These are phyloP conservation scores for Syngnathus typhle DNA, from an alignment of 2,113 vertebrate species.

Conservation along the genomic window DNA sequence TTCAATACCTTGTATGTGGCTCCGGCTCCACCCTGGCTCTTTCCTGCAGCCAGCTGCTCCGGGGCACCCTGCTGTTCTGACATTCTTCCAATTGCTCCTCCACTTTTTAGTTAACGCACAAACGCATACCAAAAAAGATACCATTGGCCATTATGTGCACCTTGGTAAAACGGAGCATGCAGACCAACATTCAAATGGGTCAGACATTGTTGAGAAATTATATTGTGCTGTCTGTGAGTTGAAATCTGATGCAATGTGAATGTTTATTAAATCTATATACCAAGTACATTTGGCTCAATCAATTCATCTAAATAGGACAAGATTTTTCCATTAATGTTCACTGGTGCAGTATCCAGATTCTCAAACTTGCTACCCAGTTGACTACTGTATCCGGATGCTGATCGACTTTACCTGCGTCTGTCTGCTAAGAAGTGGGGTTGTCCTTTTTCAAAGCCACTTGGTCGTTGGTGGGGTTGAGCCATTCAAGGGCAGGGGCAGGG, in stretches of 20 bases:
- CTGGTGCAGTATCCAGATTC: constrained; percentile 6
- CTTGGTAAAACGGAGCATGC: background rate
- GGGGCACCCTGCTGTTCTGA: constrained; percentile 77
- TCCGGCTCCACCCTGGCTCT: constrained; percentile 76
- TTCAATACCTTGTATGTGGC: constrained; percentile 78
- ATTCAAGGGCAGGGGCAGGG: constrained; percentile 49
- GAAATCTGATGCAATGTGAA: background rate
- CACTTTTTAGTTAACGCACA: constrained; percentile 31
- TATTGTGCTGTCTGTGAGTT: too few relatives aligned
- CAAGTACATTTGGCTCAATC: background rate
- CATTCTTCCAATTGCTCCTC: constrained; percentile 70
- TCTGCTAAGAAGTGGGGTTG: constrained; percentile 47
- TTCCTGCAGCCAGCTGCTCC: constrained; percentile 79
- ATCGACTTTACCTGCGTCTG: constrained; percentile 54
- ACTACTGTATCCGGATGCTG: constrained; percentile 13
- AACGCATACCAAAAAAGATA: constrained; percentile 15
- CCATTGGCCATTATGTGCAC: constrained; percentile 12
- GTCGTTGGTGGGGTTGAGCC: constrained; percentile 55
- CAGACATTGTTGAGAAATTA: background rate
- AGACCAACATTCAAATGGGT: constrained; percentile 6
- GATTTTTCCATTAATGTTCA: constrained; percentile 2
- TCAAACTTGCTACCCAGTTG: background rate
- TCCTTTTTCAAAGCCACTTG: constrained; percentile 50
- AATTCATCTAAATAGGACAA: background rate
- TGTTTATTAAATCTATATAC: background rate